Conservation (phyloP, 2,888 invertebrate genomes). For the Onthophagus sagittarius region DNA sequence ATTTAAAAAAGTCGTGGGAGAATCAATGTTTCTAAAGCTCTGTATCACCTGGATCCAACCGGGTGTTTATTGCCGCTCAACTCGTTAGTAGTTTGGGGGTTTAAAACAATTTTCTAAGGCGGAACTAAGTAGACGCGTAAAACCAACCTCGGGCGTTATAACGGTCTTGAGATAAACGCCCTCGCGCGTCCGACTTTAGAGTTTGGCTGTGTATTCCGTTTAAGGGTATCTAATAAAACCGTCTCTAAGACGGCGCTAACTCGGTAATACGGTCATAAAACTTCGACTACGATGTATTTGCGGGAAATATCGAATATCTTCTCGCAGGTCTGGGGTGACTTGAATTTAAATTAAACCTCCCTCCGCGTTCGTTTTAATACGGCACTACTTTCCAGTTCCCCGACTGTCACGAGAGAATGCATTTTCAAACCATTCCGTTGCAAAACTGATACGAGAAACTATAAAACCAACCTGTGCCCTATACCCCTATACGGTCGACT, state of each 20-base stretch:
- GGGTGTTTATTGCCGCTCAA: not conserved
- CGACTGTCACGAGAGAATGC: not conserved
- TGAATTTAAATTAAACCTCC: not conserved
- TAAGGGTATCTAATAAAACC: not conserved
- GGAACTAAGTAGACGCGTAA: not conserved
- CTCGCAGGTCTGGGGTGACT: not conserved
- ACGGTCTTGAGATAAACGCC: not conserved
- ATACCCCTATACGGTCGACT: not conserved
- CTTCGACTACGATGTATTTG: not conserved
- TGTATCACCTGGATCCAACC: not conserved
- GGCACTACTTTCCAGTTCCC: not conserved
- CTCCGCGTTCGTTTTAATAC: not conserved
- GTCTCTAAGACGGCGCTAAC: not conserved
- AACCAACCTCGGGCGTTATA: not conserved
- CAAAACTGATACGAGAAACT: not conserved
- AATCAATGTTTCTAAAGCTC: not conserved
- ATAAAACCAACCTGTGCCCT: not conserved
- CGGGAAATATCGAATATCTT: not conserved
- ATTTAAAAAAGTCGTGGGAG: not conserved
- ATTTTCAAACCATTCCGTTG: not conserved
- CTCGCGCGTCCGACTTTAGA: not conserved
- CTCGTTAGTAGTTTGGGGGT: not conserved
- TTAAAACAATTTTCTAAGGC: not conserved
- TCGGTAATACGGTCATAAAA: not conserved
- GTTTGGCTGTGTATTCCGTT: not conserved